Base-by-base conservation (phyloP, 2,888 invertebrate species). In the Sycophila texana region DNA sequence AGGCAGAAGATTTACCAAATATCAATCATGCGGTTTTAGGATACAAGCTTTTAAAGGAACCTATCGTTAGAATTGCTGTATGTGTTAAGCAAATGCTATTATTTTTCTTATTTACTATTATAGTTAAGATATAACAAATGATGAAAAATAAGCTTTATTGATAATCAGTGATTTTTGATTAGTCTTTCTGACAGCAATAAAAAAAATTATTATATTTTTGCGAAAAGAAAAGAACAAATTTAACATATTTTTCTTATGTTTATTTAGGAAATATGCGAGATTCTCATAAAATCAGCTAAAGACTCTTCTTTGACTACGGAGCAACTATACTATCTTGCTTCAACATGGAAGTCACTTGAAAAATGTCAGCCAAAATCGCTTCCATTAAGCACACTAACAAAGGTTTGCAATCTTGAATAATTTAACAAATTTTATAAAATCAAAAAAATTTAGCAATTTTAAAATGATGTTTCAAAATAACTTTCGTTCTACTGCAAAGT, bases 11-110 rank as follows among this genome's bases (percentile, higher is more conserved):
- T 88, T 86, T 95, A 65, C 91, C 93, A 74, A 91, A 93, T 4
- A 90, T 95, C 49, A 95, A 96, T 88, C 95, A 95, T 91, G 94
- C 95, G 3, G 92, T 95, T 0, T 92, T 94, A 74, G 97, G 97
- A 66, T 92, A 95, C 76, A 94, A 93, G 84, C 91, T 94, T 65
- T 91, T 96, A 1, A 94, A 93, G 84, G 92, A 93, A 83, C 89
- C 92, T 16, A 89, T 95, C 79, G 93, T 91, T 66, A 92, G 90
- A 79, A 87, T 83, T 82, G 93, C 87, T 92, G 94, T 91, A 90
- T 93, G 90, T 87, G 74, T 58, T 7, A 39, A 39, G 10, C 10
- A 10, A 39, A 10, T 67, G 63, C 16, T 72, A 22, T 65, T 53
- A 58, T 70, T 70, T 26, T 20, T 60, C 26, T 57, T 20, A 57